Percentiles rank a stretch among this genome's conserved stretches.
Conservation (phyloP, 2,888 invertebrate genomes). For the Agrotis ipsilon region DNA sequence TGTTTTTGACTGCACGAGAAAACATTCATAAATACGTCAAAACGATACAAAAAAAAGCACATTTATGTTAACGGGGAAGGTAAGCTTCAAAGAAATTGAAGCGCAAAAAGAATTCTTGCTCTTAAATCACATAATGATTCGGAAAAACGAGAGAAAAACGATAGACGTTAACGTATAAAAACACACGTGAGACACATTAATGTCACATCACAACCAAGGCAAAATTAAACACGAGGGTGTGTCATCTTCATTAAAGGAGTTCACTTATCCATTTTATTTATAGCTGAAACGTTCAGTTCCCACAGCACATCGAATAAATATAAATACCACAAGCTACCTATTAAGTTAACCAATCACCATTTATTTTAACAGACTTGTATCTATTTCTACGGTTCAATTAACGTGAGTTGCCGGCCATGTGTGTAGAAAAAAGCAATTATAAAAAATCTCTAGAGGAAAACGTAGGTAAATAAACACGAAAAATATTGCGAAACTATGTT, state of each 20-base stretch:
- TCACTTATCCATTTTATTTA: constrained; percentile 6
- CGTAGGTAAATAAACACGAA: constrained; percentile 28
- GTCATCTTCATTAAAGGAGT: constrained; percentile 9
- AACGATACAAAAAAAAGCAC: constrained; percentile 10
- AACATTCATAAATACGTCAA: neutral
- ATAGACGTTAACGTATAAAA: constrained; percentile 3
- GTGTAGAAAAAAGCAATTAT: constrained; percentile 45
- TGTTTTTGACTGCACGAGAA: constrained; percentile 4
- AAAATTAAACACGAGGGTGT: neutral
- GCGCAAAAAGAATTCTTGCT: neutral
- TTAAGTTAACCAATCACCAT: constrained; percentile 28
- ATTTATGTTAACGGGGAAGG: neutral
- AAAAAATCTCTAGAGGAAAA: constrained; percentile 48
- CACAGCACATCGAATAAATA: neutral
- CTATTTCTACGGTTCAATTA: constrained; percentile 44
- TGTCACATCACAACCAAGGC: neutral
- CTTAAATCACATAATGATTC: neutral
- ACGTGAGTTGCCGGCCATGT: constrained; percentile 19
- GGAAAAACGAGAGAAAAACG: neutral
- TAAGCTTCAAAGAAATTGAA: neutral
- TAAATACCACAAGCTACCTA: constrained; percentile 10
- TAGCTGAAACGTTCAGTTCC: neutral
- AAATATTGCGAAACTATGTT: constrained; percentile 38
- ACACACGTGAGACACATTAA: neutral
- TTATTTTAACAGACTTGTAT: constrained; percentile 36